phyloP scores from a whole-genome alignment of 2,797 vertebrate genomes.

The Hippoglossus hippoglossus region DNA sequence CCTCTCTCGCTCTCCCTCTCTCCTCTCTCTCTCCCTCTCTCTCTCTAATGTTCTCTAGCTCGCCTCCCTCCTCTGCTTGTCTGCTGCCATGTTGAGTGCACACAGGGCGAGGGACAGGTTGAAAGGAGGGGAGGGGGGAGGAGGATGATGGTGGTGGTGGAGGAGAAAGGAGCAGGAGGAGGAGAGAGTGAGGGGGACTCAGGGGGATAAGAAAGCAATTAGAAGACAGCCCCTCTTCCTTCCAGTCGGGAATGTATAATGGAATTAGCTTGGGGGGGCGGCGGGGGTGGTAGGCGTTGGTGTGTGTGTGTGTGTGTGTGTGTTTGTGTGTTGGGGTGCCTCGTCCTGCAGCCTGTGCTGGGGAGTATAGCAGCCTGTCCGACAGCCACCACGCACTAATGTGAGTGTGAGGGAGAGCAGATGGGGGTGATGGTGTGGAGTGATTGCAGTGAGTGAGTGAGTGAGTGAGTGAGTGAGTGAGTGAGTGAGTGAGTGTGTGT shows the following conservation, averaged over 20 bases:
- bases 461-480: not conserved
- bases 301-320: constrained; percentile 2
- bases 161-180: constrained; percentile 39
- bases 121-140: constrained; percentile 27
- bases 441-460: constrained; percentile 26
- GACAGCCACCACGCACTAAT: constrained; percentile 44
- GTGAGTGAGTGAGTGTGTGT: not conserved
- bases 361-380: constrained; percentile 76
- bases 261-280: constrained; percentile 79
- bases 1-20: constrained; percentile 44
- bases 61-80: constrained; percentile 79
- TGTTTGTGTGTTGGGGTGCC: constrained; percentile 23
- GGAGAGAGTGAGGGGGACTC: constrained; percentile 71
- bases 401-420: constrained; percentile 35
- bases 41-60: constrained; percentile 77
- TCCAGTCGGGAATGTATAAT: constrained; percentile 87
- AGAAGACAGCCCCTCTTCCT: constrained; percentile 86
- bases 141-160: constrained; percentile 15
- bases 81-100: constrained; percentile 84
- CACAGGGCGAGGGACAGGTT: constrained; percentile 76
- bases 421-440: constrained; percentile 32
- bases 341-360: constrained; percentile 62
- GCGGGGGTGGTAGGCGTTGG: constrained; percentile 15
- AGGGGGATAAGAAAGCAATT: constrained; percentile 88
- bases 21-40: constrained; percentile 42